phyloP scores from a whole-genome alignment of 1,140 invertebrate species.

The Orchesella cincta region DNA sequence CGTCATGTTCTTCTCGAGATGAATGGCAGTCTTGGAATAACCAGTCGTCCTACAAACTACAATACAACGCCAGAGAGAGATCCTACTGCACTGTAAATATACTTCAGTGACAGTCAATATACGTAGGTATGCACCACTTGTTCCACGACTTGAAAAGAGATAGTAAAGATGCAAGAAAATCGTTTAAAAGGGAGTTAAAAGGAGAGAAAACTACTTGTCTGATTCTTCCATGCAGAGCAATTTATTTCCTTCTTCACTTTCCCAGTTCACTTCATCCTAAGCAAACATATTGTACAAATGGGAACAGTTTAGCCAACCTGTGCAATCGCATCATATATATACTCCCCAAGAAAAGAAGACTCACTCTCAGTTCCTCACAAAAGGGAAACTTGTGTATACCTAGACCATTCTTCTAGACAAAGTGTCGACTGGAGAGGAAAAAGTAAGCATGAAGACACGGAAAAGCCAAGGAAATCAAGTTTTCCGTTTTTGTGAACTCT shows the following conservation, averaged over 20 bases:
- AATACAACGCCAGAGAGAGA: background rate
- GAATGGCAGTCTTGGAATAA: background rate
- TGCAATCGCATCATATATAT: background rate
- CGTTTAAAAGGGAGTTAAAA: slow-evolving; percentile 31
- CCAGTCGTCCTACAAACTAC: too few species aligned
- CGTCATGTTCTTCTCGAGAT: background rate
- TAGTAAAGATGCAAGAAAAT: slow-evolving; percentile 27
- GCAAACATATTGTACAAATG: slow-evolving; percentile 39
- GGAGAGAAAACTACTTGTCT: slow-evolving; percentile 11
- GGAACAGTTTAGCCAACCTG: slow-evolving; percentile 32
- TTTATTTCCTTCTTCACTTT: slow-evolving; percentile 34
- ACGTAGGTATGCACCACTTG: slow-evolving; percentile 13
- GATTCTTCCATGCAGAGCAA: slow-evolving; percentile 39
- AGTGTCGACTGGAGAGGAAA: background rate
- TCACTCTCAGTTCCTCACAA: too few species aligned
- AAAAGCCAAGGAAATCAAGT: slow-evolving; percentile 8
- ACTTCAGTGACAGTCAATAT: background rate
- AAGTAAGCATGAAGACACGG: background rate
- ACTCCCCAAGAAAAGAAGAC: background rate
- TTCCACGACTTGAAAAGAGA: slow-evolving; percentile 2
- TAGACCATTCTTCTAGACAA: background rate
- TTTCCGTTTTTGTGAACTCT: background rate
- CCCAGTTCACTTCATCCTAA: slow-evolving; percentile 10
- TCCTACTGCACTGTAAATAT: background rate
- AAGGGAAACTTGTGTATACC: too few species aligned